Conservation (phyloP, 2,113 vertebrate species). For the Maccullochella peelii region DNA sequence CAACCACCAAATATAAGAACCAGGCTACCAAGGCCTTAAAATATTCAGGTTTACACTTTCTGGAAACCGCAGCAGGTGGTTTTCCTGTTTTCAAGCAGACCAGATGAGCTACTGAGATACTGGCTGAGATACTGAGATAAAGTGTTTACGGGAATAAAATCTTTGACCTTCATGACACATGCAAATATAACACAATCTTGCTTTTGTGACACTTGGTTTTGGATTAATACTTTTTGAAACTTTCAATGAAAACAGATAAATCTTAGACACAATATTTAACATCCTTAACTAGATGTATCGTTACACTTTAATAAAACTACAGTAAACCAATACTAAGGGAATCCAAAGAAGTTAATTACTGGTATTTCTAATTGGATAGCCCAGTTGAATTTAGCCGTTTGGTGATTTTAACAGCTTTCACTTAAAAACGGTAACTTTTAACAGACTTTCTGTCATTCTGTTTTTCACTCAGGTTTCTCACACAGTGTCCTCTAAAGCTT, state of each 20-base stretch:
- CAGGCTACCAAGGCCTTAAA: background rate
- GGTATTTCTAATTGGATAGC: background rate
- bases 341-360: background rate
- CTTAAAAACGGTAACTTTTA: background rate
- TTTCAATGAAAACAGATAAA: background rate
- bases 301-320: background rate
- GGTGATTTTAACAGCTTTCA: background rate
- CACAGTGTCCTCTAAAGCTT: background rate
- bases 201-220: background rate
- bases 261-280: too few species aligned
- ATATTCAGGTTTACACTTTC: background rate
- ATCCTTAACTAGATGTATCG: background rate
- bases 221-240: background rate
- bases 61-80: background rate
- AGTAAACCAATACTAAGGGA: background rate
- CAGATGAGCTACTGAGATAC: background rate
- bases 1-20: background rate
- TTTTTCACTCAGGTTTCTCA: background rate
- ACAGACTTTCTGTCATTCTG: background rate
- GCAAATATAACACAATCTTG: background rate
- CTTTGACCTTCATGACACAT: background rate
- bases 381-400: background rate
- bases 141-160: background rate
- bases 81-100: background rate
- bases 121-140: too few species aligned